Evolutionary conservation across 2,797 vertebrate genomes (phyloP), one percentile per base, ranked within the genome.

Genomic region (Gymnopithys bicolor): DNA sequence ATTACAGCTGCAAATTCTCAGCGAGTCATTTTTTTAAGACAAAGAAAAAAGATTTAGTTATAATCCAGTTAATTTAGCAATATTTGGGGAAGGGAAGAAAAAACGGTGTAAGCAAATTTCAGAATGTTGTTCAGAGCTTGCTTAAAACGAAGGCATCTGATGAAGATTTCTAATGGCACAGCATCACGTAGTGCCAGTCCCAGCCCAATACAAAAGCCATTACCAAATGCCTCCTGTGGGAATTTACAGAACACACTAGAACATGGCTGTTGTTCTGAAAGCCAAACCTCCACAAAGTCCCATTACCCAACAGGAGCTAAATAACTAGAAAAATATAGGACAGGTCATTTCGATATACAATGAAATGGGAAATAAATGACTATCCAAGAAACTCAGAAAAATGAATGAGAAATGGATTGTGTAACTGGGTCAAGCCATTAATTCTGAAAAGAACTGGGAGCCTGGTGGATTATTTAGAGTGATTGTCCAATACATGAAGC

Each of bases 391-490:
- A 58, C 23, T 45, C 53, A 60, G 43, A 81, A 93, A 92, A 94
- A 75, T 6, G 1, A 77, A 51, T 28, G 58, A 94, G 32, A 28
- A 71, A 94, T 83, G 32, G 83, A 77, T 46, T 70, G 71, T 45
- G 14, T 39, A 89, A 90, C 66, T 68, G 75, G 71, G 87, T 71
- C 92, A 93, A 83, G 75, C 19, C 59, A 62, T 90, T 84, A 84
- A 56, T 85, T 91, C 75, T 55, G 55, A 91, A 83, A 87, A 89
- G 30, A 83, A 68, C 25, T 2, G 1, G 24, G 17, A 80, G 23
- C 11, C 35, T 62, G n/a, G 33, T 73, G 11, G 68, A 62, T 71
- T 77, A 75, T 48, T 92, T 14, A 53, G 43, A 67, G 14, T n/a
- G 45, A 93, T n/a, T 58, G 30, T 37, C 66, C 62, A 81, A 83